Conservation (phyloP, 2,113 vertebrate genomes). For the Sigmodon hispidus region DNA sequence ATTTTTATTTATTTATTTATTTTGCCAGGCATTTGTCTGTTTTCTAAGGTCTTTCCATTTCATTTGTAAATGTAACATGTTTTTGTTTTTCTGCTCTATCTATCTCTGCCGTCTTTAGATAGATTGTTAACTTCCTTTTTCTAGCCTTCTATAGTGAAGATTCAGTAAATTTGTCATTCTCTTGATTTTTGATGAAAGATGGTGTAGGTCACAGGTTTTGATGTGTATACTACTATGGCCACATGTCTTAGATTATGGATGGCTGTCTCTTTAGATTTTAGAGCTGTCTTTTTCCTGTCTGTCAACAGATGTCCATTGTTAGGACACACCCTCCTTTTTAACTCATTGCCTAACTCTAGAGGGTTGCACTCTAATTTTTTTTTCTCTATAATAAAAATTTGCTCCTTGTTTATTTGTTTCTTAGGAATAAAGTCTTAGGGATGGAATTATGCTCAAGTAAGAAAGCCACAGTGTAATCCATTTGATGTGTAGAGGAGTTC, state of each 20-base stretch:
- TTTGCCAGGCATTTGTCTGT: not conserved
- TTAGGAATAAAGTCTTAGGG: conserved; percentile 5
- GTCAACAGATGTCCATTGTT: not conserved
- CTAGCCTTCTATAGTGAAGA: not conserved
- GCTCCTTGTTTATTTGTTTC: not conserved
- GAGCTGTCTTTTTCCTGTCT: not conserved
- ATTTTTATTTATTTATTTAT: not conserved
- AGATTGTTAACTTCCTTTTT: not conserved
- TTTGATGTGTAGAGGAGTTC: not conserved
- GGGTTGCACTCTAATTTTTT: not conserved
- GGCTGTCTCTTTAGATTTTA: not conserved
- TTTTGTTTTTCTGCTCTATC: conserved; percentile 20
- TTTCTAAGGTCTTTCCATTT: conserved; percentile 11
- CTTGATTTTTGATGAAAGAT: conserved; percentile 5
- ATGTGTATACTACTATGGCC: not conserved
- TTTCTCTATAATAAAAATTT: not conserved
- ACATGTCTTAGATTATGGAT: not conserved
- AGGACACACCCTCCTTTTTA: not conserved
- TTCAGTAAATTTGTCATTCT: not conserved
- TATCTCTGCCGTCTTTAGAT: not conserved
- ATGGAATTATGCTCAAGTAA: not conserved
- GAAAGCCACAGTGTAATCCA: not conserved
- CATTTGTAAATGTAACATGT: not conserved
- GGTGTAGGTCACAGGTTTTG: not conserved
- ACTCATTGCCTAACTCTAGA: not conserved